Percentiles rank a stretch among this genome's conserved stretches.
phyloP scores from a whole-genome alignment of 2,113 vertebrate genomes.

The Sinocyclocheilus anshuiensis region DNA sequence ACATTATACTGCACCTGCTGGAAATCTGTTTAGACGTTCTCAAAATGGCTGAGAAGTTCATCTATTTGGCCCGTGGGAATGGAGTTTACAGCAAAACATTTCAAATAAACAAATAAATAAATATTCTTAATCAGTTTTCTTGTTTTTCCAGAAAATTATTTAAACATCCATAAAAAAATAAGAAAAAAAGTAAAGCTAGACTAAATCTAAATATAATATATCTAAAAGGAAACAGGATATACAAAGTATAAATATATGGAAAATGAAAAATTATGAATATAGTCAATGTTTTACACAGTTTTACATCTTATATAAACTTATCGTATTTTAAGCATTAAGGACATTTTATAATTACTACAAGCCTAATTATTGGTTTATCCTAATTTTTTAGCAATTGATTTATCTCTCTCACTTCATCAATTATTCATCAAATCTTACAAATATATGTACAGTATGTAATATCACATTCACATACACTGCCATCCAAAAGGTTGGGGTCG shows the following conservation, averaged over 20 bases:
- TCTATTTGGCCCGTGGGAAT: background rate
- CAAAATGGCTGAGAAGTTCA: background rate
- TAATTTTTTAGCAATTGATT: no score
- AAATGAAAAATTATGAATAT: no score
- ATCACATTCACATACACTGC: no score
- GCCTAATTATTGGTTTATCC: no score
- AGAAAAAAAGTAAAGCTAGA: background rate
- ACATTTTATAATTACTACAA: no score
- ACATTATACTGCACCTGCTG: conserved; percentile 9
- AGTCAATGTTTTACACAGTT: no score
- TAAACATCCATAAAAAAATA: background rate
- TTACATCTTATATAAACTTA: background rate
- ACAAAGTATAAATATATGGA: no score
- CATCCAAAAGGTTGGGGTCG: no score
- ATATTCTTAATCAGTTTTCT: background rate
- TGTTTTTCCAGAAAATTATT: background rate
- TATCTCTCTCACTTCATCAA: background rate
- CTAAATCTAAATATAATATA: background rate
- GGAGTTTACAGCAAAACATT: background rate
- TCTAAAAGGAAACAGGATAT: no score
- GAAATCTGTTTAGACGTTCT: background rate
- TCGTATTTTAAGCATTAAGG: no score
- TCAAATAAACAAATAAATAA: background rate
- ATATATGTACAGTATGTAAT: no score
- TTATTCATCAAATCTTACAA: background rate